phyloP scores from a whole-genome alignment of 2,797 vertebrate genomes.

The Premnoplex brunnescens region DNA sequence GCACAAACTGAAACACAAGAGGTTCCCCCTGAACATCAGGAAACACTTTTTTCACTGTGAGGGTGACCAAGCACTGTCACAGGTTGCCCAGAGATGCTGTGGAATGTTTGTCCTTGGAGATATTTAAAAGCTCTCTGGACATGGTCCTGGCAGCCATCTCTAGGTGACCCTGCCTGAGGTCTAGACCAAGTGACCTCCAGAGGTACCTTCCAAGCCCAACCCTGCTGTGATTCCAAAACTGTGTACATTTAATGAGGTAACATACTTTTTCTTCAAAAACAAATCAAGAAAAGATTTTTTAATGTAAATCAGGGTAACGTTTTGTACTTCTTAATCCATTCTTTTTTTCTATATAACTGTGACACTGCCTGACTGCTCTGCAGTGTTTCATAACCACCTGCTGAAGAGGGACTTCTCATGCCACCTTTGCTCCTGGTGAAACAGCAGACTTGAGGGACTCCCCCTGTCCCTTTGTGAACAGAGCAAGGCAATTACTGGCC shows the following conservation, averaged over 20 bases:
- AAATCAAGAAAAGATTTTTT: not conserved
- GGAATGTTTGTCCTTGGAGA: not conserved
- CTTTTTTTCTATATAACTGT: not conserved
- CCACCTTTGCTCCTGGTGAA: not conserved
- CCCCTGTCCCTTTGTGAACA: not conserved
- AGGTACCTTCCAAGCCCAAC: not conserved
- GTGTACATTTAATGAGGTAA: not conserved
- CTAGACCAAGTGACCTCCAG: not conserved
- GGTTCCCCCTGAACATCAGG: not conserved
- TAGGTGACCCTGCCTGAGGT: not conserved
- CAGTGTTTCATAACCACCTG: not conserved
- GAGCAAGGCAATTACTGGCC: not conserved
- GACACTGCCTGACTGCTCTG: not conserved
- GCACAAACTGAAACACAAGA: not conserved
- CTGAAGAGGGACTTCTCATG: not conserved
- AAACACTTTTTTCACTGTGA: not conserved
- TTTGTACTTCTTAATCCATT: not conserved
- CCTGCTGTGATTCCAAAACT: not conserved
- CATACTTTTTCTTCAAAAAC: not conserved
- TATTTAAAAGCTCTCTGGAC: not conserved
- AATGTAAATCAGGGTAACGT: not conserved
- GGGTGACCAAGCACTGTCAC: not conserved
- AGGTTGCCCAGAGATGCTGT: not conserved
- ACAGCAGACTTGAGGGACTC: not conserved
- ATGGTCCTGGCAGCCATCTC: not conserved